Evolutionary conservation across 1,140 invertebrate species (phyloP), one percentile per base, ranked within the genome.

Genomic region (Sycophila sp.): DNA sequence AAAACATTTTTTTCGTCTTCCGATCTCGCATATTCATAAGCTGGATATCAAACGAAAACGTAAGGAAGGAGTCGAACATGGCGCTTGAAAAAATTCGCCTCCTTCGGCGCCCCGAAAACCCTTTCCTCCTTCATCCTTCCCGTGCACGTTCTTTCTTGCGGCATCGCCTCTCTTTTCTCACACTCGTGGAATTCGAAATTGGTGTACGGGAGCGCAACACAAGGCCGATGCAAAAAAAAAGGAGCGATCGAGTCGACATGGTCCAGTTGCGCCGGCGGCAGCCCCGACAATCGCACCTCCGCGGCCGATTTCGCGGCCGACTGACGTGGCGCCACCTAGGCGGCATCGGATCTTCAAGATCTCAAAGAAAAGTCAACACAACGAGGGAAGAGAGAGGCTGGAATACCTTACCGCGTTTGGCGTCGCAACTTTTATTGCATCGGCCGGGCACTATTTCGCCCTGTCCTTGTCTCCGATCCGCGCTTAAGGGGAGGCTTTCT

Each of bases 321-420:
- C 36, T 69, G 58, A 69, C 59, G 59, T 63, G 68, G 68, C 68
- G 68, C 68, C 68, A 69, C 51, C 68, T 63, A 26, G 68, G 34
- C 68, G 49, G 59, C 45, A 62, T 69, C 38, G 36, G 38, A 63
- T 69, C 68, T 63, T 45, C 17, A 4, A 30, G 56, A 60, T 69
- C 66, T 69, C 30, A 36, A 51, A 55, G 62, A 38, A 53, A 53
- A 53, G n/a, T 36, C 30, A 13, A 1, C 3, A 58, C 4, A n/a
- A 32, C n/a, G 30, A 13, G 42, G 19, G 28, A 17, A 28, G 17
- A 2, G 2, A 13, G 30, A 10, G 17, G 32, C n/a, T n/a, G n/a
- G n/a, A n/a, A n/a, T n/a, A n/a, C n/a, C n/a, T n/a, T n/a, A n/a
- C n/a, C n/a, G n/a, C n/a, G n/a, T n/a, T n/a, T n/a, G n/a, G n/a